phyloP scores from a whole-genome alignment of 2,888 invertebrate species.

The Harpagoxenus sublaevis region DNA sequence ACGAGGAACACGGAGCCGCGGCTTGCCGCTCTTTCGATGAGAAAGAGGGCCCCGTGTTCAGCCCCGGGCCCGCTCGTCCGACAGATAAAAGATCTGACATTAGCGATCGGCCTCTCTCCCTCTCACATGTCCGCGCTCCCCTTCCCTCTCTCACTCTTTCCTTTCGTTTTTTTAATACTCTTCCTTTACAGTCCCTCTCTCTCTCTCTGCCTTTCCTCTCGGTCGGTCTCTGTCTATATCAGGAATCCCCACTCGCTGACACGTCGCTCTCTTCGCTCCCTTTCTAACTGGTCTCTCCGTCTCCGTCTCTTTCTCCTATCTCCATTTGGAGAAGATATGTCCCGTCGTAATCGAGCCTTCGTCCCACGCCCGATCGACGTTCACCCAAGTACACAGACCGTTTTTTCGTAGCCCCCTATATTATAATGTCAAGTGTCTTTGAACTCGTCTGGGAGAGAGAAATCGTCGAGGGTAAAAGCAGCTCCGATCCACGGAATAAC shows the following conservation, averaged over 20 bases:
- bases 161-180: not conserved
- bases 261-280: slow-evolving; percentile 30
- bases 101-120: slow-evolving; percentile 55
- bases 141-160: slow-evolving; percentile 1
- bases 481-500: not conserved
- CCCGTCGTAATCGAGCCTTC: slow-evolving; percentile 4
- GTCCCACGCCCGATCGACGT: not conserved
- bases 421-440: slow-evolving; percentile 3
- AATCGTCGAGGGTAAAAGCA: not conserved
- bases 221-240: slow-evolving; percentile 38
- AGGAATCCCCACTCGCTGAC: slow-evolving; percentile 30
- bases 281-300: slow-evolving; percentile 18
- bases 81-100: slow-evolving; percentile 79
- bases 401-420: not conserved
- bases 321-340: slow-evolving; percentile 51
- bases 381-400: not conserved
- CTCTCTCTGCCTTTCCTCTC: slow-evolving; percentile 31
- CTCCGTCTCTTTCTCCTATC: slow-evolving; percentile 57
- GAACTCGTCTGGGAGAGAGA: not conserved
- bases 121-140: not conserved
- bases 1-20: slow-evolving; percentile 76
- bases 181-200: slow-evolving; percentile 34
- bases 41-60: slow-evolving; percentile 67
- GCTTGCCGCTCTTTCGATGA: slow-evolving; percentile 68
- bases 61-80: slow-evolving; percentile 72